A percentile compares a stretch with the other conserved stretches of the same genome.
These are phyloP conservation scores for Tolmerus cingulatus DNA, from an alignment of 2,888 invertebrate species.

Conservation along the genomic window DNA sequence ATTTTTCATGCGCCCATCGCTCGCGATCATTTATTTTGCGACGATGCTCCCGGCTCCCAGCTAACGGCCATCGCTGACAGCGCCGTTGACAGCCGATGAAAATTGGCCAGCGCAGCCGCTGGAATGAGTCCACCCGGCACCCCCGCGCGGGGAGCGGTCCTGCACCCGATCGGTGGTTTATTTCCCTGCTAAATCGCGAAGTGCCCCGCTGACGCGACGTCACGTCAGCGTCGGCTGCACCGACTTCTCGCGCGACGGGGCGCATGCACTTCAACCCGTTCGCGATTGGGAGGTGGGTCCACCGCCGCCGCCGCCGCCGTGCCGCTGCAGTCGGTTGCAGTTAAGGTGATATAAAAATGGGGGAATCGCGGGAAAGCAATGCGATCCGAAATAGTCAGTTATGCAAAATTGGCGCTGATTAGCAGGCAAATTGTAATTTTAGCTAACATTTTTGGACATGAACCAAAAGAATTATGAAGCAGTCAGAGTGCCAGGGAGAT, in stretches of 20 bases:
- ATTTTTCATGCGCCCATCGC: conserved; percentile 23
- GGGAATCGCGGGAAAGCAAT: not conserved
- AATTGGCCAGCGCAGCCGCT: not conserved
- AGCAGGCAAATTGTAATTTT: conserved; percentile 33
- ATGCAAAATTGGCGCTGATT: conserved; percentile 39
- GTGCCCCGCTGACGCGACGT: not conserved
- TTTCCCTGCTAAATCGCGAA: not conserved
- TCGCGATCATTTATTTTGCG: conserved; percentile 27
- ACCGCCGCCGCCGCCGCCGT: not conserved
- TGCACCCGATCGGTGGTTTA: not conserved
- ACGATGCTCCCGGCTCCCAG: not conserved
- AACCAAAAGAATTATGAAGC: conserved; percentile 38
- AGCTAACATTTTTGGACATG: conserved; percentile 37
- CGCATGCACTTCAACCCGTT: not conserved
- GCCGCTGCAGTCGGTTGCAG: not conserved
- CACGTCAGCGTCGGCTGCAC: not conserved
- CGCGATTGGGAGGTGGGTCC: not conserved
- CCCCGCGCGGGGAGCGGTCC: not conserved
- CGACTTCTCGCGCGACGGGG: not conserved
- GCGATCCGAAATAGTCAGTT: not conserved
- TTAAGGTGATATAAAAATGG: not conserved
- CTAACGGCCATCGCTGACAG: conserved; percentile 14
- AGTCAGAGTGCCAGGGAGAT: not conserved
- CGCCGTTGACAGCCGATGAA: conserved; percentile 13
- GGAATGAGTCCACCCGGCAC: not conserved